A percentile compares a stretch with the other conserved stretches of the same genome.
Evolutionary conservation across 2,113 vertebrate species (phyloP).

Genomic region (Marmota flaviventris): DNA sequence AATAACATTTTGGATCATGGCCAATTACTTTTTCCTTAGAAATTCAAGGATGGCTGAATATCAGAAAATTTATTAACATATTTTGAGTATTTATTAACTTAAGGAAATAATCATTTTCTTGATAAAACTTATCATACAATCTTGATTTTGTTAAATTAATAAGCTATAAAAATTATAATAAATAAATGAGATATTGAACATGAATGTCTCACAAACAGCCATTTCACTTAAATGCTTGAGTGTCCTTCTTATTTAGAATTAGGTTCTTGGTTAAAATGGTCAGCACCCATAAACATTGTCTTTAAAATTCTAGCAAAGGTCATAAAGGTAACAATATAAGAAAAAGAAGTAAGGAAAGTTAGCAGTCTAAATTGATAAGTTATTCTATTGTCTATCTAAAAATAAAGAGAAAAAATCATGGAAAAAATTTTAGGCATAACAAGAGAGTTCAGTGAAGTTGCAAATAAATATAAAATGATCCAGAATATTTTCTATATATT

Average conservation of each 20-base stretch:
- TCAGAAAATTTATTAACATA: not conserved
- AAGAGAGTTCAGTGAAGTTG: not conserved
- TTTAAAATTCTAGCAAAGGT: not conserved
- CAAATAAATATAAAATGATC: not conserved
- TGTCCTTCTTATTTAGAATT: not conserved
- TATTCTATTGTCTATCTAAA: not conserved
- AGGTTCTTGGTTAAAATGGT: not conserved
- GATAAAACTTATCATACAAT: not conserved
- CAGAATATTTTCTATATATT: not conserved
- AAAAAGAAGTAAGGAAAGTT: not conserved
- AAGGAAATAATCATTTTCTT: not conserved
- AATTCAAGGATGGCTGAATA: not conserved
- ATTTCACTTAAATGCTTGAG: not conserved
- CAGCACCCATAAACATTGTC: not conserved
- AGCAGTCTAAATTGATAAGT: not conserved
- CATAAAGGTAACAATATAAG: not conserved
- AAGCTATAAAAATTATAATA: not conserved
- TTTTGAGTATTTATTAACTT: slow-evolving; percentile 4
- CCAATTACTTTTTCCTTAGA: not conserved
- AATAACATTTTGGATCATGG: not conserved
- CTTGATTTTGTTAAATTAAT: not conserved
- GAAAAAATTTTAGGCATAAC: not conserved
- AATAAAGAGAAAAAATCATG: not conserved
- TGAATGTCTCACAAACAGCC: not conserved
- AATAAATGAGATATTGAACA: not conserved